Conservation (phyloP, 2,888 invertebrate genomes). For the Periphyllus acericola region DNA sequence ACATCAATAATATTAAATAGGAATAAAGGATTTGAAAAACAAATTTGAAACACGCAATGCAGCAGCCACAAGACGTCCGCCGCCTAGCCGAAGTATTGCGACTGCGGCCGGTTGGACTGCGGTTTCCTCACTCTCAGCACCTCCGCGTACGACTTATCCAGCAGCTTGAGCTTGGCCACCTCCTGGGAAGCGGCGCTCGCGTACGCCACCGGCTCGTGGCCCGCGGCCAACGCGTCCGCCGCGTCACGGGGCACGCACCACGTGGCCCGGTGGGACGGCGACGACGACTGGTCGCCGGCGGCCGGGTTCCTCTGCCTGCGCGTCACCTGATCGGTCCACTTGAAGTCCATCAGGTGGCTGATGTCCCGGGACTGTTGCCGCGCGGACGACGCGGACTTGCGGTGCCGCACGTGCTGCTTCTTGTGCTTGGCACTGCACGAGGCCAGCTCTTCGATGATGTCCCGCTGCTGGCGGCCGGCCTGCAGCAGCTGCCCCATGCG, state of each 20-base stretch:
- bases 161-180: constrained; percentile 80
- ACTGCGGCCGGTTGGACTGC: constrained; percentile 27
- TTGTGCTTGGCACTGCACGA: constrained; percentile 18
- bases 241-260: constrained; percentile 61
- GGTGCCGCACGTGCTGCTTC: constrained; percentile 33
- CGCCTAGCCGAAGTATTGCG: constrained; percentile 5
- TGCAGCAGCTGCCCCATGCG: not conserved
- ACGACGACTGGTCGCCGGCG: not conserved
- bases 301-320: not conserved
- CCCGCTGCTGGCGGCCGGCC: not conserved
- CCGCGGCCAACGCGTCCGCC: constrained; percentile 45
- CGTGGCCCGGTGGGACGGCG: constrained; percentile 62
- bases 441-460: constrained; percentile 55
- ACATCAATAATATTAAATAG: constrained; percentile 8
- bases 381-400: not conserved
- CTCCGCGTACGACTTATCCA: constrained; percentile 87
- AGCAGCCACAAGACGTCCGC: too few relatives aligned
- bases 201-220: not conserved
- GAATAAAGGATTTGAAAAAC: constrained; percentile 39
- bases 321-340: constrained; percentile 61
- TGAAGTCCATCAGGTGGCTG: constrained; percentile 44
- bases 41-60: not conserved
- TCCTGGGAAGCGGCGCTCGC: constrained; percentile 79
- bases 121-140: constrained; percentile 70
- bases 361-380: constrained; percentile 42